Percentiles rank a stretch among this genome's conserved stretches.
These are phyloP conservation scores for Cabera pusaria DNA, from an alignment of 2,888 invertebrate genomes.

Conservation along the genomic window DNA sequence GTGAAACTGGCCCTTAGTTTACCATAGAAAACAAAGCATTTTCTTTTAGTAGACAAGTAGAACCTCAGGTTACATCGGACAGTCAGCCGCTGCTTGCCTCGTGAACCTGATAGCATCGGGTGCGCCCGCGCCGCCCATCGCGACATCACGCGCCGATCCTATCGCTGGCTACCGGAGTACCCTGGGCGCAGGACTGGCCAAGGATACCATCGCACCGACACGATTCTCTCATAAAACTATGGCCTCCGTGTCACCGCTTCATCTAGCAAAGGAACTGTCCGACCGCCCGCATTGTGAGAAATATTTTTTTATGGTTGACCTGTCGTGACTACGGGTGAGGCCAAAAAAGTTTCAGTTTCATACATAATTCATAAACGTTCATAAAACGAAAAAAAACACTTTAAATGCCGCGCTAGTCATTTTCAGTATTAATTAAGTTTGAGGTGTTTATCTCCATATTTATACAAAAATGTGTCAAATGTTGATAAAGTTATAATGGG, in stretches of 20 bases:
- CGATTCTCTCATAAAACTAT: slow-evolving; percentile 74
- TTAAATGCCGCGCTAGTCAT: too few species aligned
- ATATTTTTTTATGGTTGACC: slow-evolving; percentile 15
- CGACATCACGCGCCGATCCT: slow-evolving; percentile 70
- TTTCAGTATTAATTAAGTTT: too few species aligned
- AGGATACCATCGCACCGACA: slow-evolving; percentile 42
- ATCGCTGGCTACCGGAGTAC: slow-evolving; percentile 57
- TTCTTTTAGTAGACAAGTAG: background rate
- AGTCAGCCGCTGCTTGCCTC: slow-evolving; percentile 51
- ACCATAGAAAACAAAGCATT: too few species aligned
- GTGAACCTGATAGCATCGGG: slow-evolving; percentile 66
- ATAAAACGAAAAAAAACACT: too few species aligned
- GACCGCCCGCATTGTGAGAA: slow-evolving; percentile 23
- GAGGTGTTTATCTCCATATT: too few species aligned
- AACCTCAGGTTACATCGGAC: background rate
- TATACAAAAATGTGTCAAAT: too few species aligned
- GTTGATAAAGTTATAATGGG: too few species aligned
- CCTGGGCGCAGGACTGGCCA: slow-evolving; percentile 19
- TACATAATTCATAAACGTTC: too few species aligned
- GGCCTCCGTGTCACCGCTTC: slow-evolving; percentile 29
- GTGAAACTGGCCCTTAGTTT: too few species aligned
- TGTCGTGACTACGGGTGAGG: too few species aligned
- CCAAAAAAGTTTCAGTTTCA: too few species aligned
- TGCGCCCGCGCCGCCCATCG: slow-evolving; percentile 54
- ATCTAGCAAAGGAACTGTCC: slow-evolving; percentile 15